These are phyloP conservation scores for Pomacea canaliculata DNA, from an alignment of 2,888 invertebrate species.

Conservation along the genomic window DNA sequence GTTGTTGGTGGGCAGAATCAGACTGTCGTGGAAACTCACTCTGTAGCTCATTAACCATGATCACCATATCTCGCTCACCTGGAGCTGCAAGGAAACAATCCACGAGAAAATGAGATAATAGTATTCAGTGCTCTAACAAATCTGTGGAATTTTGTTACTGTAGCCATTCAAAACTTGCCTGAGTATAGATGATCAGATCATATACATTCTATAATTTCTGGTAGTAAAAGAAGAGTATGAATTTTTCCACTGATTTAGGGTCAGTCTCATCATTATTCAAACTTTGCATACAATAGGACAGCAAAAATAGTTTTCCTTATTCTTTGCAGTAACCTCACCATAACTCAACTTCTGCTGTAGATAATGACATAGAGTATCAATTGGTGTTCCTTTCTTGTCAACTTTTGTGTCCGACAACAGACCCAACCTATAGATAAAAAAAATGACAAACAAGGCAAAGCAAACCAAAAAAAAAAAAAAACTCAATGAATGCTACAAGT, in stretches of 20 bases:
- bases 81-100: slow-evolving; percentile 46
- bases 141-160: too few relatives aligned
- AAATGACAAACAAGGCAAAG: not conserved
- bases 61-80: slow-evolving; percentile 89
- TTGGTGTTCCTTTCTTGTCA: slow-evolving; percentile 84
- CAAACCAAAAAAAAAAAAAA: too few relatives aligned
- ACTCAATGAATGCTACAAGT: not conserved
- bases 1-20: slow-evolving; percentile 77
- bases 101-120: too few relatives aligned
- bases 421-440: slow-evolving; percentile 76
- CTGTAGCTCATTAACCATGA: slow-evolving; percentile 88
- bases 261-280: too few relatives aligned
- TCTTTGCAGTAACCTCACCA: slow-evolving; percentile 72
- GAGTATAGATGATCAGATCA: too few relatives aligned
- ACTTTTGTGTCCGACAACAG: slow-evolving; percentile 86
- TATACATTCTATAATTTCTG: too few relatives aligned
- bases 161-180: too few relatives aligned
- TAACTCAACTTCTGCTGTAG: slow-evolving; percentile 84
- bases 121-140: too few relatives aligned
- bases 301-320: too few relatives aligned
- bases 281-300: too few relatives aligned
- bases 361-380: slow-evolving; percentile 93
- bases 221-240: too few relatives aligned
- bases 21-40: slow-evolving; percentile 71
- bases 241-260: too few relatives aligned